Evolutionary conservation across 2,113 vertebrate genomes (phyloP).

Genomic region (Bubalus kerabau): DNA sequence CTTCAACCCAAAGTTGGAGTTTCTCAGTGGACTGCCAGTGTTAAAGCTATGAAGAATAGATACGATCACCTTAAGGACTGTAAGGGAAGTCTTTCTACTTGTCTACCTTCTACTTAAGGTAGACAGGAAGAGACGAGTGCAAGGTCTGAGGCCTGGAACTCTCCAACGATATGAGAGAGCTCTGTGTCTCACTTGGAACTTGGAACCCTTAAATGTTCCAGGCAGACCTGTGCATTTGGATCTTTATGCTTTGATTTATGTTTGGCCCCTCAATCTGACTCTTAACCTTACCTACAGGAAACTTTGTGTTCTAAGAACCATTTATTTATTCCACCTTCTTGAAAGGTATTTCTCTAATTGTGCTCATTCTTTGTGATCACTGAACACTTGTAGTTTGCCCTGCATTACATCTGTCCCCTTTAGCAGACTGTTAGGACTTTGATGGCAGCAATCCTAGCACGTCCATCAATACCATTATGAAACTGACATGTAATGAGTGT

Average conservation of each 20-base stretch:
- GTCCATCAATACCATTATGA: neutral
- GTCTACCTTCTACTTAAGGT: neutral
- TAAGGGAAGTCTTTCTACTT: neutral
- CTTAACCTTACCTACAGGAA: neutral
- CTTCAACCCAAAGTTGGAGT: neutral
- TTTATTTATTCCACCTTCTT: neutral
- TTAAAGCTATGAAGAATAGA: neutral
- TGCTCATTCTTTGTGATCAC: neutral
- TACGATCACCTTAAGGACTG: neutral
- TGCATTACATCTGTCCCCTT: neutral
- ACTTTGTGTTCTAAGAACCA: neutral
- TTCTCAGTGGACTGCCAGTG: neutral
- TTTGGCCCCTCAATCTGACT: neutral
- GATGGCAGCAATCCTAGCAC: neutral
- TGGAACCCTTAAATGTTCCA: neutral
- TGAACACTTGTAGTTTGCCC: neutral
- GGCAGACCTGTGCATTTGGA: neutral
- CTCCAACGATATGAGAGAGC: neutral
- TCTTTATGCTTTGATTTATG: neutral
- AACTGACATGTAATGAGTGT: neutral
- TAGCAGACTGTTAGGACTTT: neutral
- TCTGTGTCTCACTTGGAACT: neutral
- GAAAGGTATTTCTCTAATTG: neutral
- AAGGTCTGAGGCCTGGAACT: too few species aligned
- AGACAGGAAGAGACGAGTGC: neutral